Conservation (phyloP, 2,888 invertebrate species). For the Macrostomum cliftonense region DNA sequence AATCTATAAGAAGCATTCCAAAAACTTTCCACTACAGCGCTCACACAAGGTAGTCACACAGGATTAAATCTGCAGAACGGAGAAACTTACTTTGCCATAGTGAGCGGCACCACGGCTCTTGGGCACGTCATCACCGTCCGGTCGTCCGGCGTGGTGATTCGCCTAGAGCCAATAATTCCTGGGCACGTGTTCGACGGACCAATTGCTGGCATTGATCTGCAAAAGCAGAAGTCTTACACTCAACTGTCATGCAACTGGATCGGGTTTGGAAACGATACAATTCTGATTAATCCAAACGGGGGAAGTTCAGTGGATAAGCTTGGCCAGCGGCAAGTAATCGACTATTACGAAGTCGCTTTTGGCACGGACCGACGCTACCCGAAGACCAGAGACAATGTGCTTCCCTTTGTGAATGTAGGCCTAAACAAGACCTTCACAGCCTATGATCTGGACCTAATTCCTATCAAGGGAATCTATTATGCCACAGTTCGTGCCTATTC, state of each 20-base stretch:
- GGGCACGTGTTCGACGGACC: slow-evolving; percentile 20
- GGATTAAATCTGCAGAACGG: slow-evolving; percentile 17
- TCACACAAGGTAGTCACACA: slow-evolving; percentile 17
- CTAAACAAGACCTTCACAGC: slow-evolving; percentile 17
- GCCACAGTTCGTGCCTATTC: slow-evolving; percentile 19
- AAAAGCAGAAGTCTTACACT: slow-evolving; percentile 14
- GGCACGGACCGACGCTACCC: slow-evolving; percentile 19
- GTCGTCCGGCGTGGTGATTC: slow-evolving; percentile 19
- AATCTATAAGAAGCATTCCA: no score
- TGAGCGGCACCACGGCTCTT: slow-evolving; percentile 18
- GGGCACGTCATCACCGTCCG: slow-evolving; percentile 17
- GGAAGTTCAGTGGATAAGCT: background rate
- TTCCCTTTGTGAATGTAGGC: slow-evolving; percentile 18
- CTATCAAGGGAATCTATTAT: slow-evolving; percentile 16
- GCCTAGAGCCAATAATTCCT: slow-evolving; percentile 18
- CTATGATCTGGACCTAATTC: slow-evolving; percentile 15
- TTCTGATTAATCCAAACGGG: slow-evolving; percentile 2
- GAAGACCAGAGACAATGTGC: slow-evolving; percentile 17
- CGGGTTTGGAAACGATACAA: slow-evolving; percentile 18
- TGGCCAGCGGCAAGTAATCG: slow-evolving; percentile 15
- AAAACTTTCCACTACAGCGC: no score
- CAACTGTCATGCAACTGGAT: slow-evolving; percentile 21
- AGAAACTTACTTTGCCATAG: slow-evolving; percentile 17
- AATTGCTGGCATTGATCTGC: slow-evolving; percentile 17
- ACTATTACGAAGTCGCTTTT: slow-evolving; percentile 18